Evolutionary conservation across 2,888 invertebrate genomes (phyloP).

Genomic region (Plebejus melissa): DNA sequence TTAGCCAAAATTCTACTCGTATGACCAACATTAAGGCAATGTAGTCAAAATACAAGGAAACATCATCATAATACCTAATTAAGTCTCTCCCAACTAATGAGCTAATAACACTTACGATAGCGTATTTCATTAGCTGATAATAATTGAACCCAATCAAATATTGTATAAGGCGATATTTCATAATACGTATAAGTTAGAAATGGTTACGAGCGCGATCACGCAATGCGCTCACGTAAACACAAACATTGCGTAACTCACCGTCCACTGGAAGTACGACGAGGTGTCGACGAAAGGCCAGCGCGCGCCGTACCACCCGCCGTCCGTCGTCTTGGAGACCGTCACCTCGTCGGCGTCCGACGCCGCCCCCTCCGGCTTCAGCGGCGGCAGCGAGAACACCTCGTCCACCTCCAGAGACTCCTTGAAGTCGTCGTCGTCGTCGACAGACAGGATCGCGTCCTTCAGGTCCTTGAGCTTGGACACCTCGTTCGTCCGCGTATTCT

Average conservation of each 20-base stretch:
- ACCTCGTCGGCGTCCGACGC: constrained; percentile 64
- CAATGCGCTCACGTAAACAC: constrained; percentile 41
- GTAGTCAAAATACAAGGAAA: background rate
- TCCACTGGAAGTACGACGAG: constrained; percentile 83
- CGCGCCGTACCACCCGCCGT: constrained; percentile 79
- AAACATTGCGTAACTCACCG: constrained; percentile 67
- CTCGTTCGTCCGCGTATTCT: constrained; percentile 50
- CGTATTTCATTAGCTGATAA: constrained; percentile 23
- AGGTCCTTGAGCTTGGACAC: constrained; percentile 59
- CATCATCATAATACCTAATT: constrained; percentile 5
- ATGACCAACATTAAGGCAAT: background rate
- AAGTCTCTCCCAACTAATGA: constrained; percentile 19
- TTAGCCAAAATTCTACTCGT: background rate
- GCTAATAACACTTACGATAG: constrained; percentile 20
- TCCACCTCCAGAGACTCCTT: constrained; percentile 70
- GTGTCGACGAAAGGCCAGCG: constrained; percentile 83
- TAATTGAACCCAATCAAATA: constrained; percentile 29
- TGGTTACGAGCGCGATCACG: constrained; percentile 38
- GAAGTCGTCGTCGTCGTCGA: constrained; percentile 70
- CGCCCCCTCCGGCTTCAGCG: constrained; percentile 58
- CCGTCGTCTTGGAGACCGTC: constrained; percentile 61
- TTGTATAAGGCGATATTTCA: constrained; percentile 33
- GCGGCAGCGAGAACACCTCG: constrained; percentile 69
- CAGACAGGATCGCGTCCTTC: constrained; percentile 66
- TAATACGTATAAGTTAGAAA: constrained; percentile 36